phyloP scores from a whole-genome alignment of 2,888 invertebrate species.

The Caenorhabditis drosophilae region DNA sequence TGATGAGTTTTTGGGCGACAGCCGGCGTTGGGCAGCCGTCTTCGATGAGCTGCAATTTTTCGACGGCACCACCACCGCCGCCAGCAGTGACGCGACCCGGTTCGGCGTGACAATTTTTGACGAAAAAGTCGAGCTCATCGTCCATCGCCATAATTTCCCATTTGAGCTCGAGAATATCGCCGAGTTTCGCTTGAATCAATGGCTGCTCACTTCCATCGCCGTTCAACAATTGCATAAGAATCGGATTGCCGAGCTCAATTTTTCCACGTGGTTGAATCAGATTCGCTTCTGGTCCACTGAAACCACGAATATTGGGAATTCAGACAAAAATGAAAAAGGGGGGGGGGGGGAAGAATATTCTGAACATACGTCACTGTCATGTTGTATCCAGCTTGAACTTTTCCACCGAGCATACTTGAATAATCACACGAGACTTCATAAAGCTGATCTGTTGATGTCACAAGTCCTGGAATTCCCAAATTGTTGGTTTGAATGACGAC shows the following conservation, averaged over 20 bases:
- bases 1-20: slow-evolving; percentile 67
- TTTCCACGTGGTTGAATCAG: slow-evolving; percentile 69
- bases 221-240: slow-evolving; percentile 66
- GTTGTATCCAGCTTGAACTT: slow-evolving; percentile 64
- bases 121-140: slow-evolving; percentile 69
- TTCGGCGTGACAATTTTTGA: slow-evolving; percentile 67
- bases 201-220: slow-evolving; percentile 54
- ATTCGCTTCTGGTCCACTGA: slow-evolving; percentile 66
- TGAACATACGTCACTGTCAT: slow-evolving; percentile 61
- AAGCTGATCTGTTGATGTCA: slow-evolving; percentile 68
- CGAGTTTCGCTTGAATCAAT: slow-evolving; percentile 64
- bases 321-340: too few relatives aligned
- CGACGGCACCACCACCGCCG: slow-evolving; percentile 31
- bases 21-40: slow-evolving; percentile 68
- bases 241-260: slow-evolving; percentile 69
- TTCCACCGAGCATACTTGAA: slow-evolving; percentile 66
- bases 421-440: slow-evolving; percentile 66
- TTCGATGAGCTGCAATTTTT: slow-evolving; percentile 67
- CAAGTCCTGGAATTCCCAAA: slow-evolving; percentile 68
- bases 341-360: slow-evolving; percentile 1
- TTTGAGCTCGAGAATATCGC: slow-evolving; percentile 68
- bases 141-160: slow-evolving; percentile 70
- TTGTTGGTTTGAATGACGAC: slow-evolving; percentile 69
- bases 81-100: slow-evolving; percentile 50
- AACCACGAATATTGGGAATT: slow-evolving; percentile 5